Conservation (phyloP, 2,113 vertebrate species). For the Sisor rabdophorus region DNA sequence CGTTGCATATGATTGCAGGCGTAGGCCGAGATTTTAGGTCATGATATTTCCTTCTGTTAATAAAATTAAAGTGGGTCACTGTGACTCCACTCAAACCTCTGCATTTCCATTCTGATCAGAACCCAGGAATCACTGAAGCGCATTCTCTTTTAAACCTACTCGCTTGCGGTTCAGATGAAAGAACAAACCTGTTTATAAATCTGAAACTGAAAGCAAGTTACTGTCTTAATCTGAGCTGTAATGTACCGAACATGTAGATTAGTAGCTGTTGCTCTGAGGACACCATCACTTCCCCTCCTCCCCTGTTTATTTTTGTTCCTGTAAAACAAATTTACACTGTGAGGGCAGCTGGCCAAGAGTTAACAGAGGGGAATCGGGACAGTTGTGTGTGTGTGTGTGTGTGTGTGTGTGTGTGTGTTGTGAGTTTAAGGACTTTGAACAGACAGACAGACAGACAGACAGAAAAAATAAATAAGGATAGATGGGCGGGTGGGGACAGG, state of each 20-base stretch:
- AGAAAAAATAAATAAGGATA: neutral
- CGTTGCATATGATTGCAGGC: neutral
- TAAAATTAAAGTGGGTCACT: slow-evolving; percentile 22
- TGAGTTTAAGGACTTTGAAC: slow-evolving; percentile 3
- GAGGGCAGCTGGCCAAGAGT: slow-evolving; percentile 13
- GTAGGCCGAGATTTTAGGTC: slow-evolving; percentile 2
- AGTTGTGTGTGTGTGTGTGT: slow-evolving; percentile 3
- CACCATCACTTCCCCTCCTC: neutral
- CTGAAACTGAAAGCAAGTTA: neutral
- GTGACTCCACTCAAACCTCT: slow-evolving; percentile 1
- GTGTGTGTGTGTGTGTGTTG: neutral
- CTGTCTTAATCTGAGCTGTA: neutral
- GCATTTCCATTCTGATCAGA: slow-evolving; percentile 8
- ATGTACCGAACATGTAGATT: neutral
- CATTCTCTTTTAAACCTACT: neutral
- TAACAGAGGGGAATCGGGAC: slow-evolving; percentile 28
- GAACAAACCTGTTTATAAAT: neutral
- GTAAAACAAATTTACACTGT: slow-evolving; percentile 27
- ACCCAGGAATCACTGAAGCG: neutral
- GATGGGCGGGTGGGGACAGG: too few relatives aligned
- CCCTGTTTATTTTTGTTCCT: neutral
- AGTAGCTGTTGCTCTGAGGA: neutral
- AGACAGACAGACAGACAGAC: too few relatives aligned
- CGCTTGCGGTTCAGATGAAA: neutral
- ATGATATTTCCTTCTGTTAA: slow-evolving; percentile 2